Conservation (phyloP, 2,888 invertebrate species). For the Drosophila rellima region DNA sequence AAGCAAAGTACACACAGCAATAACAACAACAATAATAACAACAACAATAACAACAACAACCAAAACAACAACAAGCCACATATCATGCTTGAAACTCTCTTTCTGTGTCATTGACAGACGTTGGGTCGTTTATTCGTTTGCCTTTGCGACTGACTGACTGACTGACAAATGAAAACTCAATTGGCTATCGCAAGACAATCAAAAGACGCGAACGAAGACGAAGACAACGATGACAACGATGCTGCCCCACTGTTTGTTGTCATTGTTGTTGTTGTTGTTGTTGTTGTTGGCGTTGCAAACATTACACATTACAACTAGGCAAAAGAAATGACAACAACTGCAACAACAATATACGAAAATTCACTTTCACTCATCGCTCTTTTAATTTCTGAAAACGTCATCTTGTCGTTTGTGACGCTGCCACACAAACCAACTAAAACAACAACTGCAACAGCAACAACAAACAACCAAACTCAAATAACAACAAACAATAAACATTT, state of each 20-base stretch:
- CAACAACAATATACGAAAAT: conserved; percentile 66
- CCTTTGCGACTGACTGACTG: conserved; percentile 45
- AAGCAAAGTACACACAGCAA: conserved; percentile 62
- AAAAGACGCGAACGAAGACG: conserved; percentile 64
- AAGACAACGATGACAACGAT: conserved; percentile 47
- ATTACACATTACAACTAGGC: conserved; percentile 72
- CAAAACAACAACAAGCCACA: conserved; percentile 62
- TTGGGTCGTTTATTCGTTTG: conserved; percentile 58
- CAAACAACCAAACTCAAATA: conserved; percentile 16
- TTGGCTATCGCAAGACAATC: conserved; percentile 80
- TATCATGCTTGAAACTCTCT: conserved; percentile 76
- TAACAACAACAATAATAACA: conserved; percentile 38
- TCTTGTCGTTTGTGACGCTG: conserved; percentile 57
- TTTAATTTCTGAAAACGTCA: conserved; percentile 78
- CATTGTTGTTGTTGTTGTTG: conserved; percentile 31
- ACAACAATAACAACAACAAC: conserved; percentile 50
- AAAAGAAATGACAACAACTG: conserved; percentile 77
- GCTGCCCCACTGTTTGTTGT: conserved; percentile 33
- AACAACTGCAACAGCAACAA: conserved; percentile 19
- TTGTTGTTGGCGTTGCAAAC: conserved; percentile 58
- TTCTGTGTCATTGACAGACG: conserved; percentile 78
- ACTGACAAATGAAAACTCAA: conserved; percentile 82
- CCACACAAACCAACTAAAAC: conserved; percentile 36
- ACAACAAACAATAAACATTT: conserved; percentile 51
- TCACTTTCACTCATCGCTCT: conserved; percentile 79